These are phyloP conservation scores for Melanerpes aurifrons DNA, from an alignment of 2,113 vertebrate genomes.

Conservation along the genomic window DNA sequence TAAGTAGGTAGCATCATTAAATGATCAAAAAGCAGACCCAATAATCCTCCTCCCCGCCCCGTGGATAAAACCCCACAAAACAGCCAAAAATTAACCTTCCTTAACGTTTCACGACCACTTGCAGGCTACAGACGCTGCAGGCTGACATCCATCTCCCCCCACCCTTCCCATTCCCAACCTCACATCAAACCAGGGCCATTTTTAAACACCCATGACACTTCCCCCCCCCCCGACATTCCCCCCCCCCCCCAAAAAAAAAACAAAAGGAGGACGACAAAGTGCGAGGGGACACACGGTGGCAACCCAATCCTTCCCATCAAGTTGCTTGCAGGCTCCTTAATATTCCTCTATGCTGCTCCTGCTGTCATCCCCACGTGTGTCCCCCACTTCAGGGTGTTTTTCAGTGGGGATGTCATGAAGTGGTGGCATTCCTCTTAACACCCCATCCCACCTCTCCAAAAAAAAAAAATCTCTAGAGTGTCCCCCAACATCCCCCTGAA, in stretches of 20 bases:
- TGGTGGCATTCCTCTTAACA: no score
- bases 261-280: background rate
- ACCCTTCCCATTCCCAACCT: no score
- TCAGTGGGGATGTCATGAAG: fast-evolving
- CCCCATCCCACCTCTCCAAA: no score
- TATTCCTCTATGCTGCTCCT: background rate
- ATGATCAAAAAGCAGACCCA: no score
- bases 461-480: background rate
- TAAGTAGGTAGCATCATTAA: no score
- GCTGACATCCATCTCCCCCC: no score
- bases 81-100: background rate
- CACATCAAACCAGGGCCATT: no score
- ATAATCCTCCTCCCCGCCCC: no score
- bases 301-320: background rate
- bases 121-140: no score
- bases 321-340: background rate
- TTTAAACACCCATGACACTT: background rate
- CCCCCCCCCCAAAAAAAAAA: background rate
- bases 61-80: no score
- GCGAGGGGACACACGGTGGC: background rate
- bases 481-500: no score
- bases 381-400: background rate
- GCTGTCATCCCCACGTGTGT: background rate
- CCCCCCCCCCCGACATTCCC: background rate
- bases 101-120: no score